Evolutionary conservation across 92 coral and sea anemone genomes (phyloP).

Genomic region (Umimayanthus chanpuru): DNA sequence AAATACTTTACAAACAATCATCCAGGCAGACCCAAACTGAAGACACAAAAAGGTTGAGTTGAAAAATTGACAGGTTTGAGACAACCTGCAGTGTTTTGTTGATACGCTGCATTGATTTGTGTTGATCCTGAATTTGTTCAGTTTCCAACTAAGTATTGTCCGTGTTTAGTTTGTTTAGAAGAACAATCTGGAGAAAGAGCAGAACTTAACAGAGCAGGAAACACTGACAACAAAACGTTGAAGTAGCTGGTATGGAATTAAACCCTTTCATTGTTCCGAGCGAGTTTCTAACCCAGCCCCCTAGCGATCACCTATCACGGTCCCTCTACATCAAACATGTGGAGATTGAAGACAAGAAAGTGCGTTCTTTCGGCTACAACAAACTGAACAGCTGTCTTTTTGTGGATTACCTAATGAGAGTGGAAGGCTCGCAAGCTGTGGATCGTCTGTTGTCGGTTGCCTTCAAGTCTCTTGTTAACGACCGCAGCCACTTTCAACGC

Average conservation of each 20-base stretch:
- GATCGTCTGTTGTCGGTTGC: constrained; percentile 68
- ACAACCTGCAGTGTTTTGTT: too few species aligned
- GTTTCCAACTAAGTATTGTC: too few species aligned
- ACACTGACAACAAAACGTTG: neutral
- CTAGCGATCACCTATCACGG: constrained; percentile 55
- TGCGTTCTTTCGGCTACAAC: constrained; percentile 61
- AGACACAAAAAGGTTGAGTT: too few species aligned
- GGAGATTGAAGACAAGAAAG: constrained; percentile 60
- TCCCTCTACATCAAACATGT: constrained; percentile 69
- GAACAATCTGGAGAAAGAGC: neutral
- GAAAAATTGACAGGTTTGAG: too few species aligned
- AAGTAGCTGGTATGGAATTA: constrained; percentile 12
- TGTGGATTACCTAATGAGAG: constrained; percentile 64
- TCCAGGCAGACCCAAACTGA: too few species aligned
- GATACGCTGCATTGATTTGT: too few species aligned
- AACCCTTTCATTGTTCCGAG: constrained; percentile 69
- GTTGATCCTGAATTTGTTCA: too few species aligned
- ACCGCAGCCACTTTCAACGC: constrained; percentile 2
- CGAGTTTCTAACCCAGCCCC: constrained; percentile 67
- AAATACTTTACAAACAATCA: too few species aligned
- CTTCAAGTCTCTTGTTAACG: constrained; percentile 1
- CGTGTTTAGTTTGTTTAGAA: neutral
- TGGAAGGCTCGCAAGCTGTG: constrained; percentile 53
- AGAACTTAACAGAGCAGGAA: neutral
- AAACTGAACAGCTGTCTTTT: constrained; percentile 68